phyloP scores from a whole-genome alignment of 2,888 invertebrate species.

The Megaustenia siamemsis region DNA sequence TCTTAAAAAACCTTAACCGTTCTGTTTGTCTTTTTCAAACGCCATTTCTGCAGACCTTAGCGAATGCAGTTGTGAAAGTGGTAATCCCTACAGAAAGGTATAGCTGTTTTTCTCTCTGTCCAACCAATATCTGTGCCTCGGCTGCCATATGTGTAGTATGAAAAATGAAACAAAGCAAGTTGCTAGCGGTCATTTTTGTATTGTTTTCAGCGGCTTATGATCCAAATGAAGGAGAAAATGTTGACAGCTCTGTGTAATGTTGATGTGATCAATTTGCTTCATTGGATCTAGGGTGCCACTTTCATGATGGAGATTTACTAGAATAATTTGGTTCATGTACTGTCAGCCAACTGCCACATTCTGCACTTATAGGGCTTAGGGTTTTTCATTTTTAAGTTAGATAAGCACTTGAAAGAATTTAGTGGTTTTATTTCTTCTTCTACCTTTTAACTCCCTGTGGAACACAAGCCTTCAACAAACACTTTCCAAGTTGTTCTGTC shows the following conservation, averaged over 20 bases:
- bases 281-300: not conserved
- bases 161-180: not conserved
- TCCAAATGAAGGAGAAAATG: not conserved
- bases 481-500: too few relatives aligned
- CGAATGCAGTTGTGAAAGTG: slow-evolving; percentile 96
- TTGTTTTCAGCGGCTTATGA: not conserved
- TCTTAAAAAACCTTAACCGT: slow-evolving; percentile 41
- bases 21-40: slow-evolving; percentile 66
- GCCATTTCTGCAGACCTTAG: slow-evolving; percentile 86
- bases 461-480: too few relatives aligned
- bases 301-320: too few relatives aligned
- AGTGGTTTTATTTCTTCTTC: too few relatives aligned
- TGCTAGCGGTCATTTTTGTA: slow-evolving; percentile 2
- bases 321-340: too few relatives aligned
- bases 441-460: too few relatives aligned
- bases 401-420: too few relatives aligned
- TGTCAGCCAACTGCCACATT: too few relatives aligned
- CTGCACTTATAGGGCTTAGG: too few relatives aligned
- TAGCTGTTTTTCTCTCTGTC: slow-evolving; percentile 56
- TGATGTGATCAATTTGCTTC: slow-evolving; percentile 14
- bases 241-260: not conserved
- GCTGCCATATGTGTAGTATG: not conserved
- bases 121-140: slow-evolving; percentile 28
- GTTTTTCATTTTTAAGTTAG: too few relatives aligned
- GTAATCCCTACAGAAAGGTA: slow-evolving; percentile 98